Evolutionary conservation across 2,797 vertebrate genomes (phyloP).

Genomic region (Choloepus didactylus): DNA sequence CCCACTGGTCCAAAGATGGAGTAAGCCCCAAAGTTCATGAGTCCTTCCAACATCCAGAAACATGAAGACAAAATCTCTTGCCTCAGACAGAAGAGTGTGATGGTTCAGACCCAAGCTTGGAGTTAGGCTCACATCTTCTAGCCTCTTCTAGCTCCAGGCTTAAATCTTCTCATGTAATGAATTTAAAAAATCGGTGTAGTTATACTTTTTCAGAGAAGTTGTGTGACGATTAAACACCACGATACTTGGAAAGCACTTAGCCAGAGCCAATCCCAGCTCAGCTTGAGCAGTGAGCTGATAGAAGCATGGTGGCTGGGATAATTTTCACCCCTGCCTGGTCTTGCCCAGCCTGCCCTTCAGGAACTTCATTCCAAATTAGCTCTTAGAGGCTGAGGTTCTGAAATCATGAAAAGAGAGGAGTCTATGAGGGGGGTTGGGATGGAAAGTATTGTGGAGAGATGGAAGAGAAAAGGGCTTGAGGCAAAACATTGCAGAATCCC

Average conservation of each 20-base stretch:
- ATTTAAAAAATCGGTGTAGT: neutral
- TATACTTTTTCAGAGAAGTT: neutral
- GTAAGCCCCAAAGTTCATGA: neutral
- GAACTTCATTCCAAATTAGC: neutral
- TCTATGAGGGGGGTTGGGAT: neutral
- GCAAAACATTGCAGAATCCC: neutral
- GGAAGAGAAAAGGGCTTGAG: neutral
- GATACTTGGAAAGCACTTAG: neutral
- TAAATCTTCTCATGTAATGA: neutral
- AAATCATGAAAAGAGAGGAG: neutral
- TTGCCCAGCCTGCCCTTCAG: neutral
- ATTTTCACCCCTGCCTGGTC: neutral
- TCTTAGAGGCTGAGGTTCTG: neutral
- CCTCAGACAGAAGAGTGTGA: neutral
- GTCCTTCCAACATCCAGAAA: neutral
- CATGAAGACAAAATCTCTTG: neutral
- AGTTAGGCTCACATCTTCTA: neutral
- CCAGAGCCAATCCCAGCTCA: neutral
- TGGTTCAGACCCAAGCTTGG: neutral
- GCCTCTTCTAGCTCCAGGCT: neutral
- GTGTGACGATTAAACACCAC: conserved; percentile 5
- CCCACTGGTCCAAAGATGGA: neutral
- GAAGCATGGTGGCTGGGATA: neutral
- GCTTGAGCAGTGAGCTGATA: neutral
- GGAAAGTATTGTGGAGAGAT: neutral